Conservation (phyloP, 1,140 invertebrate species). For the Trichonephila clavipes region DNA sequence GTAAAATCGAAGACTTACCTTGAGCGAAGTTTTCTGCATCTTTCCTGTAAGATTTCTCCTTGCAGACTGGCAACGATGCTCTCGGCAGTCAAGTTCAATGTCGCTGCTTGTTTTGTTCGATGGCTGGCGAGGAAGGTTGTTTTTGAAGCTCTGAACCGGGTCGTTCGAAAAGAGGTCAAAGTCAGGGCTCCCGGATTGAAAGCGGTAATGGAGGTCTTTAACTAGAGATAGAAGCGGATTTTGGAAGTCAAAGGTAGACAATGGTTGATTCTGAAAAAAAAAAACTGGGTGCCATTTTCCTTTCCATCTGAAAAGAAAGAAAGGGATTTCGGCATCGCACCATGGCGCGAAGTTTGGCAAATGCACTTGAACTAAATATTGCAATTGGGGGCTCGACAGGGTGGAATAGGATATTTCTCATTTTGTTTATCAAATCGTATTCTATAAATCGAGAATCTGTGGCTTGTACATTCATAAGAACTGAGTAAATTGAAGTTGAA, state of each 20-base stretch:
- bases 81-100: constrained; percentile 56
- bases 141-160: constrained; percentile 66
- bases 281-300: constrained; percentile 20
- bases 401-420: neutral
- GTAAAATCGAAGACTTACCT: neutral
- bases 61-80: neutral
- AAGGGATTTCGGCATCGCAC: constrained; percentile 19
- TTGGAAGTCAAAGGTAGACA: constrained; percentile 23
- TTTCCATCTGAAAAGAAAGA: constrained; percentile 23
- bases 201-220: neutral
- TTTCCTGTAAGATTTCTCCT: neutral
- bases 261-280: neutral
- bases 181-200: constrained; percentile 49
- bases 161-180: constrained; percentile 55
- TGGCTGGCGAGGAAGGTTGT: constrained; percentile 10
- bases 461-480: neutral
- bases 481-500: neutral
- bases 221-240: constrained; percentile 1
- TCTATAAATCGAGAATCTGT: neutral
- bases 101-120: constrained; percentile 38
- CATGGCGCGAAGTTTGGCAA: neutral
- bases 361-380: constrained; percentile 18
- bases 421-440: neutral
- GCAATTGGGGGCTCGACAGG: neutral
- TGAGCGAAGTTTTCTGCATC: neutral